Evolutionary conservation across 2,797 vertebrate genomes (phyloP), one percentile per base, ranked within the genome.

Genomic region (Gallinago stenura): DNA sequence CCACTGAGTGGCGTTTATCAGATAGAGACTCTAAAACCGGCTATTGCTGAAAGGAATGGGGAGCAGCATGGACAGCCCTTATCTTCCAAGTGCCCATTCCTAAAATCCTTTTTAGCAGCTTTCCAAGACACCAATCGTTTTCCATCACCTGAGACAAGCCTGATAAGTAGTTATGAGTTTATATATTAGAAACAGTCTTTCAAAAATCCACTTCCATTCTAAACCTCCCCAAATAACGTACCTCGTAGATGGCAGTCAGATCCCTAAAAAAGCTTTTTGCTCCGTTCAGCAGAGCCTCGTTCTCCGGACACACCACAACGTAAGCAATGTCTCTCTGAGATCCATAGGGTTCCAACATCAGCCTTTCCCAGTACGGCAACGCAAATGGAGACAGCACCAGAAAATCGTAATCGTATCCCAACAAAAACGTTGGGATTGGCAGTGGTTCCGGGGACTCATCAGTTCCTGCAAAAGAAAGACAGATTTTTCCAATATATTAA

Each of bases 401-500:
- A 96, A 99, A 99, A 98, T 99, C 99, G 48, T 99, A 99, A 98
- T 99, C 99, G 3, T 99, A 99, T 64, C 99, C 99, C 98, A 99
- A 98, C 97, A 99, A 98, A 98, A 99, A 99, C 10, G 99, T 99
- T 92, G 99, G 99, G 93, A 99, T 99, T 98, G 99, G 99, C 96
- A 99, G 98, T 61, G 99, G 99, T 98, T 99, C 99, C 2, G 99
- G 99, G 91, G 99, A 99, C 98, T 99, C 99, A 33, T 99, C 99
- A 30, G 99, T 99, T 98, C 99, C 99, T 99, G 98, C 75, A 94
- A 83, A 95, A 89, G 95, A 80, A 95, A 97, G 19, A 80, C 12
- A 20, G 9, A 14, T 85, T 89, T 90, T 90, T 78, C 54, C 69
- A 62, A 72, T 83, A 78, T 81, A 95, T 97, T 92, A 83, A 90